Percentiles rank a stretch among this genome's conserved stretches.
Evolutionary conservation across 2,113 vertebrate genomes (phyloP).

Genomic region (Campylorhamphus procurvoides): DNA sequence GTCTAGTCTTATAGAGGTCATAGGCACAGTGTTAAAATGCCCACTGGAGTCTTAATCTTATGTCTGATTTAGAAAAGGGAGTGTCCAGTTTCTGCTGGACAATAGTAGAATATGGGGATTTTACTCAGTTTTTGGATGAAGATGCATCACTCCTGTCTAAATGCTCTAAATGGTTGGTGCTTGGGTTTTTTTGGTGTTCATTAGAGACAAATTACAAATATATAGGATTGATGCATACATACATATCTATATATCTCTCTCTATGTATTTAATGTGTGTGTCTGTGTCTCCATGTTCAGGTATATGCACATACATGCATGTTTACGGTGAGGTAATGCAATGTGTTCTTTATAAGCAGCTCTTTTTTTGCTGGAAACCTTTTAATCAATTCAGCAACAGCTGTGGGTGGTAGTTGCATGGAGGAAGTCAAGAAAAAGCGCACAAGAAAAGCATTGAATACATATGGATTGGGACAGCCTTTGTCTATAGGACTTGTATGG

Average conservation of each 20-base stretch:
- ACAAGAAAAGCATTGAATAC: neutral
- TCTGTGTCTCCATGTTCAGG: neutral
- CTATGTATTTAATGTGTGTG: too few species aligned
- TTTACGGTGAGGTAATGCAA: neutral
- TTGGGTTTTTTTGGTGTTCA: neutral
- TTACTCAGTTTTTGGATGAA: neutral
- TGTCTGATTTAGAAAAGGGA: neutral
- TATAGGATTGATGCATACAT: neutral
- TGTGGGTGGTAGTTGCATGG: neutral
- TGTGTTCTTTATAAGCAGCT: neutral
- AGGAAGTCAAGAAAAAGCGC: neutral
- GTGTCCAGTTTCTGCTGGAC: neutral
- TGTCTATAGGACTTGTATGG: neutral
- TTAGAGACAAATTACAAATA: neutral
- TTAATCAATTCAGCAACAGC: neutral
- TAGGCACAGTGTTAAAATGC: neutral
- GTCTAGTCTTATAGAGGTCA: neutral
- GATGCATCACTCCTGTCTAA: neutral
- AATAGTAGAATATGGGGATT: neutral
- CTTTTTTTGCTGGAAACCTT: neutral
- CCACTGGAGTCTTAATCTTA: neutral
- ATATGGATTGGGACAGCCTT: neutral
- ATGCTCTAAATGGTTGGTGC: neutral
- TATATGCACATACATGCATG: neutral
- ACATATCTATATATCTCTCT: too few species aligned